These are phyloP conservation scores for Netta rufina DNA, from an alignment of 2,797 vertebrate genomes.

Conservation along the genomic window DNA sequence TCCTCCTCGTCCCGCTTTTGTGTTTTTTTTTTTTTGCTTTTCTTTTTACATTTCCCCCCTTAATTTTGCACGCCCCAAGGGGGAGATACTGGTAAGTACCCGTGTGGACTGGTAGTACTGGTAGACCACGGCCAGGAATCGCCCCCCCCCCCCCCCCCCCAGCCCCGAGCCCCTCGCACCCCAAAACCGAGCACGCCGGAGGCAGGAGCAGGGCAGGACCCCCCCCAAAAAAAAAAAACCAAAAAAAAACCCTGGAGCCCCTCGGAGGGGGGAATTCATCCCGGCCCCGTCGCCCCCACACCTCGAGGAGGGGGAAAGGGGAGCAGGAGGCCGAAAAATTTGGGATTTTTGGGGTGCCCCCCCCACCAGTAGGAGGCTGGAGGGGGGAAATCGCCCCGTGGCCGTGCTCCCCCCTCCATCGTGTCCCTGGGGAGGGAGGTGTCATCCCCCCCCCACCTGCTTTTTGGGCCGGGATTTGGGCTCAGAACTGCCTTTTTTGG, in stretches of 20 bases:
- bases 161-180: no score
- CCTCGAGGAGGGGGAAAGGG: neutral
- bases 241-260: no score
- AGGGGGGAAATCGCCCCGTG: no score
- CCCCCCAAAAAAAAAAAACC: neutral
- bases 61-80: constrained; percentile 82
- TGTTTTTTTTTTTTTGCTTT: neutral
- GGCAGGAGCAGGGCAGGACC: no score
- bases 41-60: neutral
- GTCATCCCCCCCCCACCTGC: no score
- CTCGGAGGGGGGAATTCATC: fast-evolving
- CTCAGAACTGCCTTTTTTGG: neutral
- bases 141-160: no score
- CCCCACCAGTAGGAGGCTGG: neutral
- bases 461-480: no score
- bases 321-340: neutral
- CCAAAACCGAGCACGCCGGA: no score
- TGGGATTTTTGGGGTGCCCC: no score
- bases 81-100: constrained; percentile 99
- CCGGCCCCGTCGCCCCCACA: fast-evolving
- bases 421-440: neutral
- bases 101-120: constrained; percentile 33
- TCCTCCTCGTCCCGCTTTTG: constrained; percentile 29
- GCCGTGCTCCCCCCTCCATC: no score
- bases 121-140: neutral